Percentiles rank a stretch among this genome's conserved stretches.
Conservation (phyloP, 1,140 invertebrate species). For the Saccostrea echinata region DNA sequence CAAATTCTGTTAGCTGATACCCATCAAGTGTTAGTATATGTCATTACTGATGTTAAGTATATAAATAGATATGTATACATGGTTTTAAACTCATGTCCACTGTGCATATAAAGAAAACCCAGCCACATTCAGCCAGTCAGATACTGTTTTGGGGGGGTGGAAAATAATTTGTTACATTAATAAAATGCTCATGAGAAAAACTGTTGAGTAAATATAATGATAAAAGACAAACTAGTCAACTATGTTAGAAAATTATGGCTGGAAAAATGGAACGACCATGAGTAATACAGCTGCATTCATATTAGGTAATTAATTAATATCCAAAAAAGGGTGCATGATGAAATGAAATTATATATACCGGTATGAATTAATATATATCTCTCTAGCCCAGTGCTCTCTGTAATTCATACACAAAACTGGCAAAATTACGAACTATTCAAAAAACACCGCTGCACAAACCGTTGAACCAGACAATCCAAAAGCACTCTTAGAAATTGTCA, state of each 20-base stretch:
- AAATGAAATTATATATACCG: not conserved
- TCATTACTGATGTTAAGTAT: conserved; percentile 10
- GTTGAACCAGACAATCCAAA: not conserved
- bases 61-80: conserved; percentile 1
- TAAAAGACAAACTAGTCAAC: conserved; percentile 17
- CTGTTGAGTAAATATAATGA: conserved; percentile 22
- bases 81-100: conserved; percentile 9
- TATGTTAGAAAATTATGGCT: conserved; percentile 16
- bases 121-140: not conserved
- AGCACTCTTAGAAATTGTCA: not conserved
- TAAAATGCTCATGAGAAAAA: conserved; percentile 11
- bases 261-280: not conserved
- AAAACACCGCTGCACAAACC: conserved; percentile 8
- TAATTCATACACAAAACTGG: not conserved
- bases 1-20: conserved; percentile 8
- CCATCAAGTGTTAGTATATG: not conserved
- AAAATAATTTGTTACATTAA: not conserved
- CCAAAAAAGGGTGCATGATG: conserved; percentile 6
- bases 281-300: conserved; percentile 16
- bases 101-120: conserved; percentile 8
- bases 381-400: not conserved
- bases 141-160: not conserved
- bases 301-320: conserved; percentile 15
- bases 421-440: not conserved
- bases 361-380: not conserved